Percentiles rank a stretch among this genome's conserved stretches.
These are phyloP conservation scores for Tetrax tetrax DNA, from an alignment of 2,113 vertebrate genomes.

Conservation along the genomic window DNA sequence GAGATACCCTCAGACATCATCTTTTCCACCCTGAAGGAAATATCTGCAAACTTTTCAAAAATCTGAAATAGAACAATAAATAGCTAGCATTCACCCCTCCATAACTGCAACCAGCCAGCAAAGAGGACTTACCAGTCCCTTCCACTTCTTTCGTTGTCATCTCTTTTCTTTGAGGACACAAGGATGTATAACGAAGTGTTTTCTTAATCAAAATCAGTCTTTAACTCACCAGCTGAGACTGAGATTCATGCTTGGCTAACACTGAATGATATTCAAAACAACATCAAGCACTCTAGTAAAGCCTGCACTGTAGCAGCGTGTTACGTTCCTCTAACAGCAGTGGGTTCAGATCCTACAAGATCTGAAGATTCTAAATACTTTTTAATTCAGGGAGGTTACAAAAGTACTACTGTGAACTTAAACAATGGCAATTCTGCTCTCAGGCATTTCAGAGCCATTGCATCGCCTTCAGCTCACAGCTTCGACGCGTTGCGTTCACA, in stretches of 20 bases:
- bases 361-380: neutral
- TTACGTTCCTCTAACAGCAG: too few species aligned
- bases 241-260: neutral
- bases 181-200: neutral
- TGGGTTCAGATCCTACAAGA: neutral
- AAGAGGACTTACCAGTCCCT: neutral
- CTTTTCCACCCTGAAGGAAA: neutral
- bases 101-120: neutral
- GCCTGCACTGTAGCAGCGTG: neutral
- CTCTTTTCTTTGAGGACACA: neutral
- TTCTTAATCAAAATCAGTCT: neutral
- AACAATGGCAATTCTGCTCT: neutral
- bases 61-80: neutral
- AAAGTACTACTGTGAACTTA: neutral
- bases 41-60: neutral
- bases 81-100: neutral
- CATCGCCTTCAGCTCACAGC: neutral
- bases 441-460: neutral
- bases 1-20: neutral
- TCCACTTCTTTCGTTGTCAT: neutral
- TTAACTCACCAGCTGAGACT: neutral
- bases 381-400: neutral
- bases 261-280: neutral
- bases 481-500: accelerated
- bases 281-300: neutral